Conservation (phyloP, 2,888 invertebrate species). For the Eupithecia inturbata region DNA sequence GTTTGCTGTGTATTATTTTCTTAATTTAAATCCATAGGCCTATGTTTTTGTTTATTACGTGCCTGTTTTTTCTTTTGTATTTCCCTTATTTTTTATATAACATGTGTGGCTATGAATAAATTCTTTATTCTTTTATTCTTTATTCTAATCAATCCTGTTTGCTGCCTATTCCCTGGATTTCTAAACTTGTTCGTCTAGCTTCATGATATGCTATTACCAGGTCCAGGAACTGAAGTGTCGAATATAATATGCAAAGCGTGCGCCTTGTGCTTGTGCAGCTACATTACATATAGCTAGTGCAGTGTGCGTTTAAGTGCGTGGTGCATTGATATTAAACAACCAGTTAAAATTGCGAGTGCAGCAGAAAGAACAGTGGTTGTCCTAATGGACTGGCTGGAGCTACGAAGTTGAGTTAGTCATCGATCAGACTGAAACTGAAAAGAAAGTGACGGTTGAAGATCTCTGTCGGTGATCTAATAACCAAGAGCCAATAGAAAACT, state of each 20-base stretch:
- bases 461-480: too few relatives aligned
- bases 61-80: too few relatives aligned
- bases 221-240: background rate
- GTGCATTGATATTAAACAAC: background rate
- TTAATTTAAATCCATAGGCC: too few relatives aligned
- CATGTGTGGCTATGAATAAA: too few relatives aligned
- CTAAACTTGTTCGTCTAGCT: background rate
- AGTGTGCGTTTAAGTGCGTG: conserved; percentile 2
- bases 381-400: background rate
- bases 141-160: background rate
- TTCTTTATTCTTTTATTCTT: too few relatives aligned
- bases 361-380: background rate
- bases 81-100: too few relatives aligned
- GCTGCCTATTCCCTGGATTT: background rate
- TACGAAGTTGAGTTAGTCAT: background rate
- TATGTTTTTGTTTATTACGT: too few relatives aligned
- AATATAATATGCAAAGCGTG: background rate
- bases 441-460: too few relatives aligned
- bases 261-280: conserved; percentile 1
- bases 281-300: background rate
- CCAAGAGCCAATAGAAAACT: too few relatives aligned
- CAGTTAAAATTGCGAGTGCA: background rate
- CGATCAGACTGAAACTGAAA: background rate
- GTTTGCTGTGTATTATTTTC: too few relatives aligned
- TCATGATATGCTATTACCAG: conserved; percentile 5